Evolutionary conservation across 2,888 invertebrate genomes (phyloP), one percentile per base, ranked within the genome.

Genomic region (Nemapogon koenigi): DNA sequence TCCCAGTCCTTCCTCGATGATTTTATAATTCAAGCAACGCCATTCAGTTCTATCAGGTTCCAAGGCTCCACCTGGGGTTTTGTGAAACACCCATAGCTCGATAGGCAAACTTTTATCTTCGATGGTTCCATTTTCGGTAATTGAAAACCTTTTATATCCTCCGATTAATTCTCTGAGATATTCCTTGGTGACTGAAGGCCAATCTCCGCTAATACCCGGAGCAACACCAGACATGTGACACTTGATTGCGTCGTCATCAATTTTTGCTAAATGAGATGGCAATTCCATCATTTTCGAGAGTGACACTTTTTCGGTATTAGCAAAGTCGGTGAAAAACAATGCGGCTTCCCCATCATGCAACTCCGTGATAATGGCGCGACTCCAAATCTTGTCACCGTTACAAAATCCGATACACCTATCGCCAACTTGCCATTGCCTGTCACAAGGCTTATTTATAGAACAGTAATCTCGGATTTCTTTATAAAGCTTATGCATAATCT

Each of bases 171-270:
- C 81, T 30, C 70, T 67, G 1, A 90, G 71, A 45, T 71, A 82
- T 44, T 87, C 83, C 16, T 83, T 83, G 0, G 89, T 82, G 1
- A 83, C 52, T 0, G 71, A 68, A 0, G 84, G 81, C 88, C 88
- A 89, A 16, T 73, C 75, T 0, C 78, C 71, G 1, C 83, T 86
- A 0, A 88, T 87, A 0, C 89, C 87, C 0, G 92, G 87, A 16
- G 71, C 62, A 6, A 93, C 81, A 14, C 88, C 87, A 2, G 82
- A 83, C 35, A 94, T 57, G 53, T 87, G 86, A 43, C 91, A 88
- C 46, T 82, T 83, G 15, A 86, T 69, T 0, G 85, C 84, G 1
- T 83, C 83, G 41, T 84, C 81, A 0, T 82, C 79, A 1, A 81
- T 59, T 0, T 59, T 55, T 4, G 60, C 52, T 43, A 88, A 87